phyloP scores from a whole-genome alignment of 2,797 vertebrate species.

The Choloepus didactylus region DNA sequence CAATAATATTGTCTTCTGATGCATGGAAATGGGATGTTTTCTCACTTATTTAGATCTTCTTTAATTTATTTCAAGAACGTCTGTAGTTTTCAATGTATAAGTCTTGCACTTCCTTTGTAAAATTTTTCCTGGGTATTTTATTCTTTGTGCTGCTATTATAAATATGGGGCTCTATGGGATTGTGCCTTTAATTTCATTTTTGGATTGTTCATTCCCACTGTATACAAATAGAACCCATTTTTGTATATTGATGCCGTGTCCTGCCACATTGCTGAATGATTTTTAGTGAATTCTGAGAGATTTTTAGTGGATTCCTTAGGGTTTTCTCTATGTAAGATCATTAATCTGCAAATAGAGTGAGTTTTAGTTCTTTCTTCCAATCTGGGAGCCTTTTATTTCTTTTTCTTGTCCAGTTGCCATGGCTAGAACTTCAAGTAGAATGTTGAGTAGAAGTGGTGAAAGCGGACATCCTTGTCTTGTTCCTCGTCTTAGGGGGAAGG shows the following conservation, averaged over 20 bases:
- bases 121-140: neutral
- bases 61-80: rapidly evolving
- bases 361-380: neutral
- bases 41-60: too few relatives aligned
- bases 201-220: neutral
- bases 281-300: neutral
- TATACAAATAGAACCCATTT: neutral
- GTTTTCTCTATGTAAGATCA: neutral
- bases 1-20: rapidly evolving
- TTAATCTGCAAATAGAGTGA: neutral
- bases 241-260: neutral
- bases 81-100: rapidly evolving
- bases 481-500: neutral
- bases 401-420: neutral
- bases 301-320: neutral
- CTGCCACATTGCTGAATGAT: neutral
- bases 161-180: too few relatives aligned
- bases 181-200: neutral
- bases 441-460: neutral
- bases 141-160: neutral
- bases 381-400: neutral
- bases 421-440: neutral
- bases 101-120: rapidly evolving
- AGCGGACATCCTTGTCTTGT: too few relatives aligned
- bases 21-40: rapidly evolving